Evolutionary conservation across 2,113 vertebrate species (phyloP).

Genomic region (human (Homo sapiens)): DNA sequence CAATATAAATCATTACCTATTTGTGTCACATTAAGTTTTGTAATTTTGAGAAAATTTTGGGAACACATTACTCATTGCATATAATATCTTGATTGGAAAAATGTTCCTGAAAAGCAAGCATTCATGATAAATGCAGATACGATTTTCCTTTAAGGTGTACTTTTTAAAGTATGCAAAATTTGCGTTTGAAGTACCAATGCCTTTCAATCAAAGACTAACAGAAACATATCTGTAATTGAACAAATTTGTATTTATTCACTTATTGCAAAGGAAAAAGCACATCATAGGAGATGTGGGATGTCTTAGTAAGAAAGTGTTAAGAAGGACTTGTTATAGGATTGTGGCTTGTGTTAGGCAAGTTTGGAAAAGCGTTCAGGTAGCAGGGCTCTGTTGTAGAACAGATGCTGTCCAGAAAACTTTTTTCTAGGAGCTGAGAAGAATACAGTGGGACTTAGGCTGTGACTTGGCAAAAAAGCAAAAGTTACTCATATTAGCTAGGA

Average conservation of each 20-base stretch:
- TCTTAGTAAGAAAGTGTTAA: not conserved
- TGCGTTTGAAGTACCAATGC: not conserved
- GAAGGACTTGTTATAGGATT: not conserved
- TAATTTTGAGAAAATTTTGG: constrained; percentile 4
- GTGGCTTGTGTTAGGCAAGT: not conserved
- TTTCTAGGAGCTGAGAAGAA: not conserved
- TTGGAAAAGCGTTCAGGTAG: rapidly evolving
- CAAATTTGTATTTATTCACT: not conserved
- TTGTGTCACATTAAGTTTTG: not conserved
- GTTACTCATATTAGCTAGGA: not conserved
- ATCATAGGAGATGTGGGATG: not conserved
- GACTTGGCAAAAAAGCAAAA: not conserved
- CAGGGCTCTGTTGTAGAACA: not conserved
- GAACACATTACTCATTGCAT: not conserved
- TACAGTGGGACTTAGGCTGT: not conserved
- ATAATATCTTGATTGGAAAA: not conserved
- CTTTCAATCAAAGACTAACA: not conserved
- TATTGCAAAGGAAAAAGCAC: not conserved
- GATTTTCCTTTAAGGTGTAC: not conserved
- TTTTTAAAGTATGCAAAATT: not conserved
- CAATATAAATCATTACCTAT: not conserved
- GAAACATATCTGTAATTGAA: not conserved
- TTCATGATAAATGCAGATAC: not conserved
- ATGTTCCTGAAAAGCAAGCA: not conserved
- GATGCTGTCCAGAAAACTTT: not conserved